Percentiles rank a stretch among this genome's conserved stretches.
Conservation (phyloP, 2,888 invertebrate species). For the Scaptomyza parva region DNA sequence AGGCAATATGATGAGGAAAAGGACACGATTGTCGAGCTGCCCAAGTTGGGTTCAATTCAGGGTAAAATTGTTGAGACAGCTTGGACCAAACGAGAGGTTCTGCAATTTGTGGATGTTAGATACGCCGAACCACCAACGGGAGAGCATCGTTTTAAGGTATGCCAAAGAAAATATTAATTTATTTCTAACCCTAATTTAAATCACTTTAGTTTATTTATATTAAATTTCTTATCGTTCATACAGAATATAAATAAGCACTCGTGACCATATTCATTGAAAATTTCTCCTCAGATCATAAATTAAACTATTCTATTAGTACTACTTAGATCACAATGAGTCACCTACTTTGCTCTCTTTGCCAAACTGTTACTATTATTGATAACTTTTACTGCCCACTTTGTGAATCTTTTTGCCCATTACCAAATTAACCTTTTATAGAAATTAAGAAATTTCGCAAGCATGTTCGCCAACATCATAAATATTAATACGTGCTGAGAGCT, state of each 20-base stretch:
- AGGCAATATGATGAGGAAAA: conserved; percentile 71
- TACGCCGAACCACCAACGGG: conserved; percentile 83
- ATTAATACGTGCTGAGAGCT: conserved; percentile 11
- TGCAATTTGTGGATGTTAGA: conserved; percentile 83
- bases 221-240: not conserved
- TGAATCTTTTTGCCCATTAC: conserved; percentile 1
- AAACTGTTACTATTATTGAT: not conserved
- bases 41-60: conserved; percentile 78
- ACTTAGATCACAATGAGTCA: not conserved
- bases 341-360: not conserved
- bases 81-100: conserved; percentile 79
- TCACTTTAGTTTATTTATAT: not conserved
- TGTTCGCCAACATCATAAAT: conserved; percentile 20
- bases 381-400: conserved; percentile 4
- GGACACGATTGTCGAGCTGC: conserved; percentile 77
- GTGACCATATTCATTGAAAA: not conserved
- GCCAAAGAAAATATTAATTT: not conserved
- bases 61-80: conserved; percentile 79
- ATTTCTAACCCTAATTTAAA: not conserved
- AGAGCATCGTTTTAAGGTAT: conserved; percentile 82
- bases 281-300: conserved; percentile 23
- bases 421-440: not conserved
- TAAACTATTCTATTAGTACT: not conserved
- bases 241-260: not conserved
- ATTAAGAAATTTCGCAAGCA: not conserved